phyloP scores from a whole-genome alignment of 2,797 vertebrate genomes.

The Trematomus bernacchii region DNA sequence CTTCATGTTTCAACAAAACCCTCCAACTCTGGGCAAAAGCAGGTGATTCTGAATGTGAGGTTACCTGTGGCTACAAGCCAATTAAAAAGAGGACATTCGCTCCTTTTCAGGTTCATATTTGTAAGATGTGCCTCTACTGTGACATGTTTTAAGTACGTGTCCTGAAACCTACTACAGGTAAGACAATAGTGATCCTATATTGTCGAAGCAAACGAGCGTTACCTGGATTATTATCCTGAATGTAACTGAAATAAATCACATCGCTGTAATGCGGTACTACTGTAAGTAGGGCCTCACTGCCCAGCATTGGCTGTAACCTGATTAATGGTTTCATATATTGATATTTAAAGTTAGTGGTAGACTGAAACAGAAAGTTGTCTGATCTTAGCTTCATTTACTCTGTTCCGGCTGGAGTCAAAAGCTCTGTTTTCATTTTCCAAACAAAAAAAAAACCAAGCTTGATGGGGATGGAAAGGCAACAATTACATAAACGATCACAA shows the following conservation, averaged over 20 bases:
- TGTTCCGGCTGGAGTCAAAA: not conserved
- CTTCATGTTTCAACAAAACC: too few species aligned
- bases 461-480: not conserved
- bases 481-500: not conserved
- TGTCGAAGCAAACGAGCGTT: too few species aligned
- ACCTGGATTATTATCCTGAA: not conserved
- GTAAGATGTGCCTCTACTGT: too few species aligned
- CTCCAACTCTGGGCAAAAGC: not conserved
- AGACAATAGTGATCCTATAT: not conserved
- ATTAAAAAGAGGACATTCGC: not conserved
- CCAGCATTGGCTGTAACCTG: too few species aligned
- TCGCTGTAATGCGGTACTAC: too few species aligned
- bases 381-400: not conserved
- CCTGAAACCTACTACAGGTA: not conserved
- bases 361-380: constrained; percentile 1
- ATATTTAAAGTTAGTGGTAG: not conserved
- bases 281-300: too few species aligned
- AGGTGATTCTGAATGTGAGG: not conserved
- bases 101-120: too few species aligned
- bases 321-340: not conserved
- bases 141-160: too few species aligned
- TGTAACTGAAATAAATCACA: too few species aligned
- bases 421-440: not conserved
- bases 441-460: too few species aligned
- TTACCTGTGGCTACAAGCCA: rapidly evolving